Evolutionary conservation across 2,888 invertebrate species (phyloP), one percentile per base, ranked within the genome.

Genomic region (Branchellion lobata): DNA sequence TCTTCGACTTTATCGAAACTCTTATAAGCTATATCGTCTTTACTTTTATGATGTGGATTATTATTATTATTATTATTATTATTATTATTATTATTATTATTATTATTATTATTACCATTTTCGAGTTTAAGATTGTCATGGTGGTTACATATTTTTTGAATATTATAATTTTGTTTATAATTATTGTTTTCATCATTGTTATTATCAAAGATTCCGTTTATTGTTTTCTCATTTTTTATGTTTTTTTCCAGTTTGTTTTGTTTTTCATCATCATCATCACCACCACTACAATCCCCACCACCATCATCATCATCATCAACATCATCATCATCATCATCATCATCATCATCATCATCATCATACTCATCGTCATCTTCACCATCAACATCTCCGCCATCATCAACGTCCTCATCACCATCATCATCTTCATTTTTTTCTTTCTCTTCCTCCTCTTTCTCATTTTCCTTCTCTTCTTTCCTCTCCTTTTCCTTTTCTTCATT

Each of bases 241-340:
- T 65, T 29, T n/a, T 65, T 29, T n/a, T 65, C 8, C 3, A 27
- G 8, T n/a, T 65, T 21, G 65, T 65, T 21, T 8, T 65, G 3
- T 5, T 65, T 21, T 5, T 65, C 65, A 29, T 65, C 65, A 29
- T 5, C 65, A 31, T n/a, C 72, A 31, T 3, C 72, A n/a, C 27
- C 72, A n/a, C 11, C 34, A 72, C 27, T 29, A 72, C 27, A 8
- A 72, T 72, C 72, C 5, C 5, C 72, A 72, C 31, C 72, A 27
- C 31, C 29, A 29, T 72, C 11, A 72, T 72, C 72, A 72, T 72
- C 72, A 72, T 72, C 72, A 72, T 72, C 72, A 72, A 14, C 29
- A 72, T 8, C 72, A 72, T 72, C 72, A 72, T 8, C 72, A 72
- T 72, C 72, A 72, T 72, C 72, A 72, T 72, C 72, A 72, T 8